Base-by-base conservation (phyloP, 2,797 vertebrate genomes). In the Avahi laniger region DNA sequence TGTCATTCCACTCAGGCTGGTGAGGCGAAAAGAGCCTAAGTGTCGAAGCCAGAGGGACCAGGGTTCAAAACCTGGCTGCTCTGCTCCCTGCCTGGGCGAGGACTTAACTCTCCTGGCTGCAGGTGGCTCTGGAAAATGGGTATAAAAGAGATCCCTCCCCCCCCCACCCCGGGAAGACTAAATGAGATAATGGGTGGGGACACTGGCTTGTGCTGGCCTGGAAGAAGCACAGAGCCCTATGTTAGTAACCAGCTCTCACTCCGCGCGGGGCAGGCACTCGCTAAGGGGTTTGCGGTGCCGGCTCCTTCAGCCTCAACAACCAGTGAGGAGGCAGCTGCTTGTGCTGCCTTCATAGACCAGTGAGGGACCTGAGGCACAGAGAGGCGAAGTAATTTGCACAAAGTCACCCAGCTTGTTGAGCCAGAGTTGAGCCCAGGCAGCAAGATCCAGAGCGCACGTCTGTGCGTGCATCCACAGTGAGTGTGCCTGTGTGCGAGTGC, bases 391-490 rank as follows among this genome's bases (percentile, higher is more conserved):
- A 26, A 28, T 57, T n/a, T 54, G 38, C 33, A 28, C 43, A 35
- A 70, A 38, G 33, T 4, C 76, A n/a, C 81, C 50, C 76, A 79
- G 90, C 57, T 59, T 6, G 1, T 63, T 35, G 57, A 33, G 26
- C 15, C 54, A 33, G 48, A 15, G 12, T 11, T 3, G 65, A 76
- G n/a, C 41, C 70, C 1, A 20, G 2, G 81, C 8, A 2, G 48
- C 15, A 15, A 10, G 81, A 30, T 14, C 33, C 18, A 26, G 30
- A 33, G 54, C 2, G 3, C 9, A 11, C 33, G 6, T 20, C 4
- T 1, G 33, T 5, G 2, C 1, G 15, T 38, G 30, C 22, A 26
- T 2, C 28, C 46, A 3, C 0, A 0, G 1, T 17, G 0, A 0
- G 8, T 7, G 7, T 12, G 38, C 26, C 1, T 38, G 26, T 4